These are phyloP conservation scores for Chaenodraco wilsoni DNA, from an alignment of 2,797 vertebrate genomes.

Conservation along the genomic window DNA sequence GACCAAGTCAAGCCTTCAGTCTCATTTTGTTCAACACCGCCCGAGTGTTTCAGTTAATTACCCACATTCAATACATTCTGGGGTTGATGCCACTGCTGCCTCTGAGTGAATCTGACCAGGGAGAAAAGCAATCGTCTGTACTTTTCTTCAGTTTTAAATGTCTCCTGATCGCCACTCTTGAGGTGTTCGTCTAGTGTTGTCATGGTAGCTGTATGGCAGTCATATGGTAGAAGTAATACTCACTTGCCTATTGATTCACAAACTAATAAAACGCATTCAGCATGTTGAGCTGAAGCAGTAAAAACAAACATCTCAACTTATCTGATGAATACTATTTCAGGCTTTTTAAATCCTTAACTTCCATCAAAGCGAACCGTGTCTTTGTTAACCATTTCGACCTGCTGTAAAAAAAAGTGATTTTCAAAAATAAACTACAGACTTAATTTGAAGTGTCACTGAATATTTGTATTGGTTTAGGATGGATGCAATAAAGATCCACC, in stretches of 20 bases:
- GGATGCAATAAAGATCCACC: not conserved
- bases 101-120: not conserved
- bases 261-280: not conserved
- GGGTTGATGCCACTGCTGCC: not conserved
- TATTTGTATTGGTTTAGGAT: slow-evolving; percentile 7
- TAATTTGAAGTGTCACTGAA: slow-evolving; percentile 59
- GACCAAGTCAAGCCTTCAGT: slow-evolving; percentile 2
- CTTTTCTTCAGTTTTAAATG: not conserved
- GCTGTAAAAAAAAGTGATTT: slow-evolving; percentile 12
- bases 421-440: slow-evolving; percentile 33
- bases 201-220: not conserved
- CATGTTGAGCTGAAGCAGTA: slow-evolving; percentile 3
- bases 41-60: not conserved
- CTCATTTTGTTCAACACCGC: slow-evolving; percentile 4
- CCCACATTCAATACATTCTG: not conserved
- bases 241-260: slow-evolving; percentile 8
- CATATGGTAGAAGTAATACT: not conserved
- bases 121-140: not conserved
- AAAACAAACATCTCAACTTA: not conserved
- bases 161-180: not conserved
- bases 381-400: slow-evolving; percentile 8
- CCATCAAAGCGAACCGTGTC: slow-evolving; percentile 1
- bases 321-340: not conserved
- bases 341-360: slow-evolving; percentile 6
- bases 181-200: not conserved